A percentile compares a stretch with the other conserved stretches of the same genome.
These are phyloP conservation scores for Dasyurus viverrinus DNA, from an alignment of 2,113 vertebrate species.

Conservation along the genomic window DNA sequence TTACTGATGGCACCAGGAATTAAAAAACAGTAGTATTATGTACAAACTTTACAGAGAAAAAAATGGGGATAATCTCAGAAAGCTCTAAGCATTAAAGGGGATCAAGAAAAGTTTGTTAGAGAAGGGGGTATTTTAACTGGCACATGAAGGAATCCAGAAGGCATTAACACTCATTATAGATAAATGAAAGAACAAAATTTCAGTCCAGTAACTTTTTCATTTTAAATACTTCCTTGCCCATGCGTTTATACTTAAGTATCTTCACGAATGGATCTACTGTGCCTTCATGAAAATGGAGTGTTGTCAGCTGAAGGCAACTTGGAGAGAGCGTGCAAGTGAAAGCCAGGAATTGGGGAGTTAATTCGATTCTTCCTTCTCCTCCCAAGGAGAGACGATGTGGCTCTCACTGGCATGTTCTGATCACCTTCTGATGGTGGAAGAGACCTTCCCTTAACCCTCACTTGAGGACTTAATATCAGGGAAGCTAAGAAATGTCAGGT, in stretches of 20 bases:
- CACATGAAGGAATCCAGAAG: background rate
- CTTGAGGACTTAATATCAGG: background rate
- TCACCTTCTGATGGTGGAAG: background rate
- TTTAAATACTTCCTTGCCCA: background rate
- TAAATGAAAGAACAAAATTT: background rate
- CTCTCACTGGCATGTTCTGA: background rate
- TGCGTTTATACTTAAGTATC: background rate
- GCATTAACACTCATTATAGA: background rate
- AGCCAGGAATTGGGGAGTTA: background rate
- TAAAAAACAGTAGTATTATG: too few species aligned
- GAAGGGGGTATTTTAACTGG: background rate
- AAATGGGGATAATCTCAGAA: background rate
- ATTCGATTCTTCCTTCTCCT: background rate
- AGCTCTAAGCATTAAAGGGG: background rate
- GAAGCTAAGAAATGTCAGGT: background rate
- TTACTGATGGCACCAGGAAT: too few species aligned
- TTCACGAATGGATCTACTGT: background rate
- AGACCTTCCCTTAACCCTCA: fast-evolving
- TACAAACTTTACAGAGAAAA: background rate
- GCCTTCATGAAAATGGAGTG: background rate
- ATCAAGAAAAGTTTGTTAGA: background rate
- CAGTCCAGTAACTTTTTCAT: background rate
- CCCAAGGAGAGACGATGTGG: background rate
- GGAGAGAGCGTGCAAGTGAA: background rate
- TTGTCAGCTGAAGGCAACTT: background rate